Evolutionary conservation across 30 jellyfish, hydroid and myxozoan genomes (phyloP).

Genomic region (Aurelia sp.): DNA sequence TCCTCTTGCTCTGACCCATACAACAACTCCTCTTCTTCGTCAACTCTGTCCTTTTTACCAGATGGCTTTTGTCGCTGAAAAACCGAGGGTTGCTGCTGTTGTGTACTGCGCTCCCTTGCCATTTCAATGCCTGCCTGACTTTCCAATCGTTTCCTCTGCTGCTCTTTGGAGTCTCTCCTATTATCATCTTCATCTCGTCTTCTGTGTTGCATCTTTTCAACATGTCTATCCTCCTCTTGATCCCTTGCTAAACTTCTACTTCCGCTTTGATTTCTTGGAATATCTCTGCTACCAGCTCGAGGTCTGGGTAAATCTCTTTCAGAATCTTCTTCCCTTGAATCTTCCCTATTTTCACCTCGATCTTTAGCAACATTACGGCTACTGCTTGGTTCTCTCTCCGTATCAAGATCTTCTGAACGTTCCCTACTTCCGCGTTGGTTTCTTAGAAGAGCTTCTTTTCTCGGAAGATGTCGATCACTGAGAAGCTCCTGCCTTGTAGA

Average conservation of each 20-base stretch:
- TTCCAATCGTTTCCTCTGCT: not conserved
- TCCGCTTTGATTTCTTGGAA: constrained; percentile 3
- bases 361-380: not conserved
- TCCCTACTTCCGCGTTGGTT: not conserved
- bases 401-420: not conserved
- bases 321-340: not conserved
- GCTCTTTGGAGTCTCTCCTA: not conserved
- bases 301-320: not conserved
- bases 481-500: not conserved
- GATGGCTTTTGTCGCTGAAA: not conserved
- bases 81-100: not conserved
- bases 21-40: not conserved
- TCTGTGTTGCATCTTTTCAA: not conserved
- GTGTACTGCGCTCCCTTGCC: no score
- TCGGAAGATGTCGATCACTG: not conserved
- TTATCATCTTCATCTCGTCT: not conserved
- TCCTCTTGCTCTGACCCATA: constrained; percentile 4
- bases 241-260: not conserved
- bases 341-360: not conserved
- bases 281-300: not conserved
- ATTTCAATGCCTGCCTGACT: not conserved
- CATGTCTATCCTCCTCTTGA: not conserved
- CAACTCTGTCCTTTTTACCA: not conserved
- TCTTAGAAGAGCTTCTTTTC: not conserved
- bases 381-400: not conserved